Evolutionary conservation across 92 coral and sea anemone species (phyloP), one percentile per base, ranked within the genome.

Genomic region (Paramuricea clavata): DNA sequence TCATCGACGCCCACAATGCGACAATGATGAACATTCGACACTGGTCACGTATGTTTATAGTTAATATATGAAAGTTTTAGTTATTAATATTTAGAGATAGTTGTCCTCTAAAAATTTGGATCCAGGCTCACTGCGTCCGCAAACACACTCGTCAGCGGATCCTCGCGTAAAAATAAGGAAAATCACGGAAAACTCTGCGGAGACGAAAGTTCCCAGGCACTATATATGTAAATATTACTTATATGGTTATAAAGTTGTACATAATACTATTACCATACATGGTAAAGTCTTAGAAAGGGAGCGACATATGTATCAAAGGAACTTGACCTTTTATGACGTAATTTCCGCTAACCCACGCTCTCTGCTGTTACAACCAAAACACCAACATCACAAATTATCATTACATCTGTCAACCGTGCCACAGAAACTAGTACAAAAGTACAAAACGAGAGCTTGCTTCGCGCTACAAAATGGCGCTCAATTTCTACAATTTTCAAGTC

Each of bases 401-500:
- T 3, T 65, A 19, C 39, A 65, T 65, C 39, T 65, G 39, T 22
- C 41, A 65, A n/a, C 13, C 28, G 30, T 60, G 67, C 26, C n/a
- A n/a, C n/a, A n/a, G n/a, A n/a, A n/a, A 2, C 3, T n/a, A 56
- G 26, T 56, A 17, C 3, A 56, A 56, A 52, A 52, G 5, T 12
- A 6, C 25, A 22, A 26, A 2, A 10, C 62, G 22, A 54, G 7
- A 10, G 6, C 19, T 21, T 8, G 19, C 13, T 65, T 33, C n/a
- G 2, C 35, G 3, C 21, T 65, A 0, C 72, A 31, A 65, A 25
- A 65, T 65, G 72, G 12, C 72, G 30, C 1, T 28, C 39, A 76
- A 76, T 54, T 76, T 25, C 52, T 23, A 22, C 34, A 49, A 76
- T 26, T 52, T 76, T 36, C 35, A 54, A 52, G 49, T 76, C 12